Evolutionary conservation across 2,888 invertebrate genomes (phyloP), one percentile per base, ranked within the genome.

Genomic region (Embidobia sp.): DNA sequence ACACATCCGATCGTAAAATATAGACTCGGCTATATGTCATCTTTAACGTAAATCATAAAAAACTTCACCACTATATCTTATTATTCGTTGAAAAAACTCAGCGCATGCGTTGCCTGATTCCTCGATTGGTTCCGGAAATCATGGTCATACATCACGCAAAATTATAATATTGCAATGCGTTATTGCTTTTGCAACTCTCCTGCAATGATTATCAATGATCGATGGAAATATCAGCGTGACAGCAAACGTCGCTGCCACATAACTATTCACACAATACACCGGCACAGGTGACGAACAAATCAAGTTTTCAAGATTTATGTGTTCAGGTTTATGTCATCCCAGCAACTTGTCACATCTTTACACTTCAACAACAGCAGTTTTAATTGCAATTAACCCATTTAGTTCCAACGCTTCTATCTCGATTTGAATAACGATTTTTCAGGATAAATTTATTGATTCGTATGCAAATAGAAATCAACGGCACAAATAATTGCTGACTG

Each of bases 151-250:
- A 35, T 48, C 46, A 35, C 46, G 19, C 22, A 48, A 35, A 18
- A 46, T 59, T 16, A 48, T 35, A 61, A 61, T 48, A 48, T 27
- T 35, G 48, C 61, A 48, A 37, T 35, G 37, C 6, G n/a, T n/a
- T n/a, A 22, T 6, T 15, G 42, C 16, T 59, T 48, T 59, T 59
- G 69, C 57, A 57, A 69, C 33, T 37, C 29, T 27, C 33, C 13
- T 22, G 27, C 29, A 27, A 55, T 19, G 48, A 46, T 64, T 64
- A 51, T 51, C 42, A 51, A 57, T 67, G 55, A 67, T 67, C 37
- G 53, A 48, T 67, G 67, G 31, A 29, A 22, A 16, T 35, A 35
- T 55, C 42, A 37, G 35, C 53, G 19, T 53, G 44, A 63, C 48
- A 49, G 27, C 16, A 8, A 49, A n/a, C 29, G 22, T 31, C 64